A percentile compares a stretch with the other conserved stretches of the same genome.
Evolutionary conservation across 2,888 invertebrate species (phyloP).

Genomic region (Drosophila meridionalis): DNA sequence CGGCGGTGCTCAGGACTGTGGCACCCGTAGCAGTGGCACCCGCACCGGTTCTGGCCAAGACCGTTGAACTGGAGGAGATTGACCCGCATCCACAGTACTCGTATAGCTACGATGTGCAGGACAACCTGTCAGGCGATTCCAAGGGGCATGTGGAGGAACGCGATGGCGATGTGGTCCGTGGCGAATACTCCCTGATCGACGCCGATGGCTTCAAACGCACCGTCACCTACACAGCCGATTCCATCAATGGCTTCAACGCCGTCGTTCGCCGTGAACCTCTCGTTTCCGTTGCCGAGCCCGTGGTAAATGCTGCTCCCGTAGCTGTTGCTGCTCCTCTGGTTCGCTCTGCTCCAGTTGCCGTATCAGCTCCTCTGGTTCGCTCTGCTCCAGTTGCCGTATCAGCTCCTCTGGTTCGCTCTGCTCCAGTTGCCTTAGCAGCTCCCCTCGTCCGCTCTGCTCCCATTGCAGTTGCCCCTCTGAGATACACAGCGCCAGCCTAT

Average conservation of each 20-base stretch:
- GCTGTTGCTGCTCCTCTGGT: slow-evolving; percentile 65
- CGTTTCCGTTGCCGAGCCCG: slow-evolving; percentile 60
- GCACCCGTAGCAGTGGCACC: slow-evolving; percentile 68
- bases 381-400: slow-evolving; percentile 55
- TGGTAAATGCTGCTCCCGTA: slow-evolving; percentile 74
- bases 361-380: slow-evolving; percentile 44
- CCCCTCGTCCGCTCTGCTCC: slow-evolving; percentile 65
- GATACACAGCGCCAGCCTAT: slow-evolving; percentile 68
- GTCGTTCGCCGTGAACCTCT: slow-evolving; percentile 78
- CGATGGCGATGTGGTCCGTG: slow-evolving; percentile 84
- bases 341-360: slow-evolving; percentile 57
- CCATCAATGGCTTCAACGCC: slow-evolving; percentile 83
- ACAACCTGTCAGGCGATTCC: slow-evolving; percentile 83
- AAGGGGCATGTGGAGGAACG: slow-evolving; percentile 84
- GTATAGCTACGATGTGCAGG: slow-evolving; percentile 83
- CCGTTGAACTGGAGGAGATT: slow-evolving; percentile 67
- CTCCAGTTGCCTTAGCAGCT: slow-evolving; percentile 57
- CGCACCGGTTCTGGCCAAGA: slow-evolving; percentile 62
- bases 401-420: slow-evolving; percentile 50
- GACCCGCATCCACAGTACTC: slow-evolving; percentile 83
- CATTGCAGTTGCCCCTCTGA: slow-evolving; percentile 50
- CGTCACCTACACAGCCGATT: slow-evolving; percentile 83
- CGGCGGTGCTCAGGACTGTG: slow-evolving; percentile 68
- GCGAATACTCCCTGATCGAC: slow-evolving; percentile 84
- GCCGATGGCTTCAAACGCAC: slow-evolving; percentile 84